These are phyloP conservation scores for Drosophila pectinifera DNA, from an alignment of 1,140 invertebrate species.

Conservation along the genomic window DNA sequence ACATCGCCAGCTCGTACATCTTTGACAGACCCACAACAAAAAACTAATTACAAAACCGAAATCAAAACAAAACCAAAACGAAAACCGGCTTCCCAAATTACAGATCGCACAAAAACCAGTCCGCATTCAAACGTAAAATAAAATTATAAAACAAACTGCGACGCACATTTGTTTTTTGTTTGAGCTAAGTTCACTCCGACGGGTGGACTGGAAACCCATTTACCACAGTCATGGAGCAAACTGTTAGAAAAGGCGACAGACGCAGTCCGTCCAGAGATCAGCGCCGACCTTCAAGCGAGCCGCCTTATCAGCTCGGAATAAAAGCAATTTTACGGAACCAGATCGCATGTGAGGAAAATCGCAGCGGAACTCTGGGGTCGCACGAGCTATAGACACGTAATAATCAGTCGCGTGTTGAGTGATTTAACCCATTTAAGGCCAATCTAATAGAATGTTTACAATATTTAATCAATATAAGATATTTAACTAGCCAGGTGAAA, in stretches of 20 bases:
- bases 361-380: conserved; percentile 28
- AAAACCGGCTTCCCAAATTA: conserved; percentile 62
- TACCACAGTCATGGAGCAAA: conserved; percentile 20
- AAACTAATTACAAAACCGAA: conserved; percentile 41
- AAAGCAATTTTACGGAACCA: conserved; percentile 21
- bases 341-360: conserved; percentile 3
- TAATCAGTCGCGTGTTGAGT: conserved; percentile 11
- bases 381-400: conserved; percentile 8
- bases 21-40: conserved; percentile 14
- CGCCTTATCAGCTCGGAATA: conserved; percentile 27
- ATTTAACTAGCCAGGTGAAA: too few relatives aligned
- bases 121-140: conserved; percentile 26
- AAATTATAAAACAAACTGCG: conserved; percentile 51
- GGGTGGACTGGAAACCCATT: conserved; percentile 39
- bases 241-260: conserved; percentile 13
- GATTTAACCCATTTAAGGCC: background rate
- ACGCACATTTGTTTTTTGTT: conserved; percentile 62
- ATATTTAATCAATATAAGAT: background rate
- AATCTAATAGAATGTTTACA: background rate
- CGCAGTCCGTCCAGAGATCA: conserved; percentile 14
- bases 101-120: conserved; percentile 55
- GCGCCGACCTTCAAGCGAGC: conserved; percentile 51
- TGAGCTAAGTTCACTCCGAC: conserved; percentile 5
- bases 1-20: conserved; percentile 17
- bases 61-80: conserved; percentile 34